Conservation (phyloP, 2,888 invertebrate genomes). For the Pedicia rivosa region DNA sequence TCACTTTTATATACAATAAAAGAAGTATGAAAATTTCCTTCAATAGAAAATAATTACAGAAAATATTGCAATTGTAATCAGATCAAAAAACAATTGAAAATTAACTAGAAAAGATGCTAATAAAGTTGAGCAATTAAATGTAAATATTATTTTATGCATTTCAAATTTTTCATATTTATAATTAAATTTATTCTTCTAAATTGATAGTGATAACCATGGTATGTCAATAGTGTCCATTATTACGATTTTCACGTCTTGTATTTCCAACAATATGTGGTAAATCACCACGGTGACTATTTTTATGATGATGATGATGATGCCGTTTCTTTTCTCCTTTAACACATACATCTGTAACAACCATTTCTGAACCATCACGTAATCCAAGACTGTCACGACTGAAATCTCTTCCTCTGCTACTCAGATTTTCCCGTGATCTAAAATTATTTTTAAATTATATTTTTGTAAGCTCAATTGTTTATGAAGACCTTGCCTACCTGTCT, state of each 20-base stretch:
- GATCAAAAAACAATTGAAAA: no score
- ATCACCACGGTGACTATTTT: constrained; percentile 27
- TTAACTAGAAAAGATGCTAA: no score
- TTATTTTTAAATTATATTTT: neutral
- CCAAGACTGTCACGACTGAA: constrained; percentile 25
- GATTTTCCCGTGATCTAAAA: constrained; percentile 26
- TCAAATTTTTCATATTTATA: no score
- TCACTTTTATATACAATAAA: no score
- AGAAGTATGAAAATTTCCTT: no score
- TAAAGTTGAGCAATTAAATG: no score
- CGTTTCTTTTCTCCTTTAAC: constrained; percentile 32
- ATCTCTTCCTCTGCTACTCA: constrained; percentile 24
- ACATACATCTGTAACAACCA: constrained; percentile 52
- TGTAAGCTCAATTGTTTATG: neutral
- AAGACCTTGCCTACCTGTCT: constrained; percentile 20
- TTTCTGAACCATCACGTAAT: constrained; percentile 56
- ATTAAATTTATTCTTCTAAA: constrained; percentile 28
- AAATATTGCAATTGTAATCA: no score
- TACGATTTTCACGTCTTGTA: constrained; percentile 27
- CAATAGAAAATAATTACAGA: no score
- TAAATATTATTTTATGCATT: no score
- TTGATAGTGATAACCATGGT: constrained; percentile 32
- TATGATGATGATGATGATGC: constrained; percentile 31
- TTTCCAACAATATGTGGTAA: constrained; percentile 21
- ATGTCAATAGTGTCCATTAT: constrained; percentile 29